phyloP scores from a whole-genome alignment of 2,113 vertebrate genomes.

The Pachypanchax playfairii region DNA sequence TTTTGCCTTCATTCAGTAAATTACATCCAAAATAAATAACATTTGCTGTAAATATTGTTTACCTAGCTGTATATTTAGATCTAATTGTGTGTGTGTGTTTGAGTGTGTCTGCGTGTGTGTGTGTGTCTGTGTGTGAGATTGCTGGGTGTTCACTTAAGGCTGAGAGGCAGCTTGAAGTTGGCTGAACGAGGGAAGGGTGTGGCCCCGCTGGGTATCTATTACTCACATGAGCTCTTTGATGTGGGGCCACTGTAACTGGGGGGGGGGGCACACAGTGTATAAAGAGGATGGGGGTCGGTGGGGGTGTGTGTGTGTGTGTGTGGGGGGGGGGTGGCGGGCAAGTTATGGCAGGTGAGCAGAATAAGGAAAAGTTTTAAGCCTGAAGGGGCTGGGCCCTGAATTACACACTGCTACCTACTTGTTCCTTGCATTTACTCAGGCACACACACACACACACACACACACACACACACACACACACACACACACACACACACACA shows the following conservation, averaged over 20 bases:
- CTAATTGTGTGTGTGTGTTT: conserved; percentile 51
- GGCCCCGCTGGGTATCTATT: conserved; percentile 72
- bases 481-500: background rate
- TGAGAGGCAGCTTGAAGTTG: conserved; percentile 48
- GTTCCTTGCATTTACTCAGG: conserved; percentile 35
- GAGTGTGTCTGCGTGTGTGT: conserved; percentile 35
- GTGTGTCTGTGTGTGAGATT: conserved; percentile 31
- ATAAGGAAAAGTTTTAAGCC: conserved; percentile 68
- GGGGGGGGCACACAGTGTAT: conserved; percentile 24
- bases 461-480: conserved; percentile 34
- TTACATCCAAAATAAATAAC: conserved; percentile 12
- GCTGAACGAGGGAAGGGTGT: conserved; percentile 71
- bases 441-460: conserved; percentile 24
- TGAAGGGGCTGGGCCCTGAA: conserved; percentile 58
- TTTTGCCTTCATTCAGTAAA: conserved; percentile 9
- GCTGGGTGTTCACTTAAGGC: conserved; percentile 47
- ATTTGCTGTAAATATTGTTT: conserved; percentile 42
- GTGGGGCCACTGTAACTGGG: conserved; percentile 52
- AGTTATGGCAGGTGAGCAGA: conserved; percentile 75
- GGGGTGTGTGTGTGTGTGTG: background rate
- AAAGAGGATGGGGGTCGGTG: background rate
- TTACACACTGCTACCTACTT: conserved; percentile 44
- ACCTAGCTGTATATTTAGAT: conserved; percentile 41
- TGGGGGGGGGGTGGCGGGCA: conserved; percentile 24
- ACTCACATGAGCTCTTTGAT: conserved; percentile 76